These are phyloP conservation scores for Eulemur coronatus DNA, from an alignment of 2,797 vertebrate genomes.

Conservation along the genomic window DNA sequence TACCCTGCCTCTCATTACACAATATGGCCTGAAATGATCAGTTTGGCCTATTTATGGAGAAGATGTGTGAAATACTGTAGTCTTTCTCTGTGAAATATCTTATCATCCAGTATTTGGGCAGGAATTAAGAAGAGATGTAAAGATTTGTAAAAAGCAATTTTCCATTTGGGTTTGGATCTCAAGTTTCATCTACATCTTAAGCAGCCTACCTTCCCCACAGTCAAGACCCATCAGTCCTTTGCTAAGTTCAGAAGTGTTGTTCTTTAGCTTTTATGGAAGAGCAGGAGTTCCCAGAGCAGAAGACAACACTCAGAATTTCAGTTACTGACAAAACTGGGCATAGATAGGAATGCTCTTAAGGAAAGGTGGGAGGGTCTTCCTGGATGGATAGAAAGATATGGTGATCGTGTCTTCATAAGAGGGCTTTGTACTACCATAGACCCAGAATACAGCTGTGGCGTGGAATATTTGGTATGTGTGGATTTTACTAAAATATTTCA, in stretches of 20 bases:
- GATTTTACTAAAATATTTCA: conserved; percentile 55
- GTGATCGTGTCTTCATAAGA: not conserved
- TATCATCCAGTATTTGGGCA: not conserved
- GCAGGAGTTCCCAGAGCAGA: not conserved
- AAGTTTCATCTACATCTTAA: not conserved
- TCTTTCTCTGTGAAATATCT: conserved; percentile 15
- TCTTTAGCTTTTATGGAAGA: not conserved
- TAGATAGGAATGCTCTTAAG: not conserved
- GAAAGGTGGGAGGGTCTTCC: conserved; percentile 3
- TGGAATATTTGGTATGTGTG: not conserved
- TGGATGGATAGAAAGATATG: not conserved
- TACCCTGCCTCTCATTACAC: not conserved
- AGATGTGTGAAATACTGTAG: not conserved
- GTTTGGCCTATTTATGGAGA: not conserved
- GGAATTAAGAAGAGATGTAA: conserved; percentile 33
- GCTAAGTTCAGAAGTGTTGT: conserved; percentile 11
- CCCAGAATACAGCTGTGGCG: not conserved
- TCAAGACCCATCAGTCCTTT: not conserved
- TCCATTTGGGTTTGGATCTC: conserved; percentile 3
- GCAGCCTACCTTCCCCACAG: not conserved
- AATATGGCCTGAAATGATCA: not conserved
- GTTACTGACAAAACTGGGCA: not conserved
- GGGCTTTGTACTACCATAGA: not conserved
- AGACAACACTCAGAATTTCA: not conserved
- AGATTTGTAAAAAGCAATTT: not conserved